Evolutionary conservation across 2,797 vertebrate genomes (phyloP).

Genomic region (Halcyon smyrnensis): DNA sequence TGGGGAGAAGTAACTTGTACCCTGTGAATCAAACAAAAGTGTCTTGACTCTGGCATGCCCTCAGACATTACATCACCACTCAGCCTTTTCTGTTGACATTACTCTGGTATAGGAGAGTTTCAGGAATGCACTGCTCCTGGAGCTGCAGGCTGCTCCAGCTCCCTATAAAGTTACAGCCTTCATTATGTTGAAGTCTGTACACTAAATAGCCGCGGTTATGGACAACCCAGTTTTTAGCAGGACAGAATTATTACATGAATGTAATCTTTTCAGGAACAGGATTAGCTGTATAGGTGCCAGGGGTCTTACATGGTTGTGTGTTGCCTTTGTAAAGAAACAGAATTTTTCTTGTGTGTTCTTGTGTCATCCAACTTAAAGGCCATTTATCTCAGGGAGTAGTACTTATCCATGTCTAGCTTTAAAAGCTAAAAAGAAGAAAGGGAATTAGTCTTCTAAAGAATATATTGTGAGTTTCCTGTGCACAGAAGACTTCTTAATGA

Average conservation of each 20-base stretch:
- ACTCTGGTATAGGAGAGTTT: slow-evolving; percentile 74
- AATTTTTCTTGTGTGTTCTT: not conserved
- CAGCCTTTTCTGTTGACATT: slow-evolving; percentile 82
- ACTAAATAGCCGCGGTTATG: not conserved
- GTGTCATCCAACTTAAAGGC: not conserved
- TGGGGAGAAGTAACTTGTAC: slow-evolving; percentile 57
- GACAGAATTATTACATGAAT: not conserved
- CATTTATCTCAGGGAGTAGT: not conserved
- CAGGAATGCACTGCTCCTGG: slow-evolving; percentile 62
- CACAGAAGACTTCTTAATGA: not conserved
- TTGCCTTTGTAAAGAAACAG: not conserved
- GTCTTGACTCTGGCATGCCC: slow-evolving; percentile 74
- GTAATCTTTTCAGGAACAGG: not conserved
- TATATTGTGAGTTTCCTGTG: not conserved
- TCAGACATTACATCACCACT: slow-evolving; percentile 86
- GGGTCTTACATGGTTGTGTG: not conserved
- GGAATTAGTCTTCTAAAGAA: not conserved
- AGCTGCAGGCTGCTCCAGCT: slow-evolving; percentile 13
- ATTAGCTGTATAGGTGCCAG: not conserved
- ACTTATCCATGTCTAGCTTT: not conserved
- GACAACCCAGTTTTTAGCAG: not conserved
- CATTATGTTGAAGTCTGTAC: not conserved
- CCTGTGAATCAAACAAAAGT: slow-evolving; percentile 67
- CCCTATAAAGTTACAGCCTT: slow-evolving; percentile 65
- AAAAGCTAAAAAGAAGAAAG: not conserved